Conservation (phyloP, 2,888 invertebrate species). For the Didymodactylos carnosus region DNA sequence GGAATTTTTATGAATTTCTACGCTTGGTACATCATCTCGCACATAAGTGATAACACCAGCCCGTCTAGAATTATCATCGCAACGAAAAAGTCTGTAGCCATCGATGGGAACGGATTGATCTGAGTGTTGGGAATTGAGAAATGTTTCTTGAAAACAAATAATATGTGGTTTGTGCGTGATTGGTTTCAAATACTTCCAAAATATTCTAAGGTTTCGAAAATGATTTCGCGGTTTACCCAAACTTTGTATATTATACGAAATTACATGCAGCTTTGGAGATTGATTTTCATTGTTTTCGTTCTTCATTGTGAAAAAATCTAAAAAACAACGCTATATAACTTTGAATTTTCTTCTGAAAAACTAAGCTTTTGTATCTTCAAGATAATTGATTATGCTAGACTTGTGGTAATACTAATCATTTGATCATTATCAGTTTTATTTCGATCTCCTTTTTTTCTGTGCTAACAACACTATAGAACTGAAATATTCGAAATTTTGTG, state of each 20-base stretch:
- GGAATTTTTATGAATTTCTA: not conserved
- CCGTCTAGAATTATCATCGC: not conserved
- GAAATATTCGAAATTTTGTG: not conserved
- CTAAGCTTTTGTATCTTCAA: no score
- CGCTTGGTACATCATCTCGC: not conserved
- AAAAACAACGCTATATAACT: no score
- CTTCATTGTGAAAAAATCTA: not conserved
- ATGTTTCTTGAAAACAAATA: not conserved
- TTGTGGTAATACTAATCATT: no score
- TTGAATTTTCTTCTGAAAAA: no score
- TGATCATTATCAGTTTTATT: no score
- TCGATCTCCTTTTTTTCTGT: no score
- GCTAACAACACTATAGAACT: no score
- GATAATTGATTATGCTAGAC: no score
- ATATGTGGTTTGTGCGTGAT: no score
- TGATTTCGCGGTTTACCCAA: not conserved
- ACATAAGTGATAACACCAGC: not conserved
- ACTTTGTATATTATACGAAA: not conserved
- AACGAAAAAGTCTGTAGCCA: not conserved
- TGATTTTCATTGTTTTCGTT: not conserved
- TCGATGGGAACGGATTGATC: not conserved
- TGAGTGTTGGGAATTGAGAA: not conserved
- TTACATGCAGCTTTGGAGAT: not conserved
- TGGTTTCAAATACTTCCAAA: no score
- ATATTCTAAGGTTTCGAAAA: not conserved